Evolutionary conservation across 2,113 vertebrate species (phyloP).

Genomic region (Muntiacus muntjak): DNA sequence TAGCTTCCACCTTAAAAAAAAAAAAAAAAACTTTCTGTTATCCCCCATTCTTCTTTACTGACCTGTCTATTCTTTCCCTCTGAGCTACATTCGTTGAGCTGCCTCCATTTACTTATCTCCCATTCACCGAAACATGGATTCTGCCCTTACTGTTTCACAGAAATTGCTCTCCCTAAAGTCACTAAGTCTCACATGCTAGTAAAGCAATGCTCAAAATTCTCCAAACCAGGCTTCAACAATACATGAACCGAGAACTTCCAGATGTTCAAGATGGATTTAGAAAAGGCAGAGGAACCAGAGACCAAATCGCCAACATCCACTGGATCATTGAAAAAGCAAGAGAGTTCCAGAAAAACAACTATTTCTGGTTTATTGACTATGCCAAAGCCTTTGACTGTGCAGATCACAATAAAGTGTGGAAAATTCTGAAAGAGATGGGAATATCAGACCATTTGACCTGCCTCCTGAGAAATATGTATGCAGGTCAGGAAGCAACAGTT

Average conservation of each 20-base stretch:
- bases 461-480: no score
- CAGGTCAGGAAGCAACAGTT: neutral
- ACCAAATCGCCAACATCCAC: neutral
- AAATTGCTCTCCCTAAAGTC: neutral
- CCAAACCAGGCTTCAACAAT: neutral
- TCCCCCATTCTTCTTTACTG: neutral
- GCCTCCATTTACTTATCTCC: neutral
- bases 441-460: no score
- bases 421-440: no score
- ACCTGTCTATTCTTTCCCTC: neutral
- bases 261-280: neutral
- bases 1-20: slow-evolving; percentile 3
- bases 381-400: no score
- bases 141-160: neutral
- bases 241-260: neutral
- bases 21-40: neutral
- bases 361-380: neutral
- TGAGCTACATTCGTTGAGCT: neutral
- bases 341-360: neutral
- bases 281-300: neutral
- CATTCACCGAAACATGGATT: neutral
- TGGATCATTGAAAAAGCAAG: neutral
- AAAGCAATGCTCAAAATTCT: neutral
- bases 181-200: neutral
- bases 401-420: no score